Base-by-base conservation (phyloP, 2,888 invertebrate genomes). In the Crocallis elinguaria region DNA sequence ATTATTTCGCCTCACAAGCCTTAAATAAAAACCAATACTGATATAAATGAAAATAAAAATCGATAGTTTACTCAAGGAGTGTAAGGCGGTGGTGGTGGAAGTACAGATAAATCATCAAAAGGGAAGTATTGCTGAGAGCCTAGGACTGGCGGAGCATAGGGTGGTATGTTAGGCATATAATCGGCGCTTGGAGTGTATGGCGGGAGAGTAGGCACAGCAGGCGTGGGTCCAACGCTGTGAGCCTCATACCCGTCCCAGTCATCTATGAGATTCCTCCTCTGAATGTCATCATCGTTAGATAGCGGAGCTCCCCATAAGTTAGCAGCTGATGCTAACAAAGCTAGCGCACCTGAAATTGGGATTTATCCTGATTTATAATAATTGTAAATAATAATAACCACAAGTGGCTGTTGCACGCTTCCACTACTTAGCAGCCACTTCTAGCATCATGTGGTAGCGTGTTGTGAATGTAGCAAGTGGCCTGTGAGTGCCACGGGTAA, bases 271-370 rank as follows among this genome's bases (percentile, higher is more conserved):
- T 93, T 93, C 49, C 93, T 82, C 64, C 92, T 79, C 63, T 92
- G 92, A 25, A 90, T 70, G 49, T 90, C 90, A 39, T 92, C 92
- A 19, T 88, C 85, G 29, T 77, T 81, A 1, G 91, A 78, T 27
- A 92, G 69, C 32, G 93, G 92, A 55, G 93, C 92, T 60, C 93
- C 91, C 79, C 95, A 92, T 35, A 95, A 82, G 69, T 94, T 95
- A 62, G 94, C 94, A 13, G 95, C 94, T 9, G 95, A 94, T 4
- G 95, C 95, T 64, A 95, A 75, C 39, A 95, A 87, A 30, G 95
- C 93, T 38, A 94, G 83, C 33, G 93, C 93, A 69, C 95, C 95
- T 92, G 92, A 9, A 91, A 41, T 17, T 29, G 0, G 11, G n/a
- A 33, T 16, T n/a, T 36, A n/a, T 14, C 13, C 4, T 13, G 8